Evolutionary conservation across 1,140 invertebrate species (phyloP).

Genomic region (Bombus impatiens): DNA sequence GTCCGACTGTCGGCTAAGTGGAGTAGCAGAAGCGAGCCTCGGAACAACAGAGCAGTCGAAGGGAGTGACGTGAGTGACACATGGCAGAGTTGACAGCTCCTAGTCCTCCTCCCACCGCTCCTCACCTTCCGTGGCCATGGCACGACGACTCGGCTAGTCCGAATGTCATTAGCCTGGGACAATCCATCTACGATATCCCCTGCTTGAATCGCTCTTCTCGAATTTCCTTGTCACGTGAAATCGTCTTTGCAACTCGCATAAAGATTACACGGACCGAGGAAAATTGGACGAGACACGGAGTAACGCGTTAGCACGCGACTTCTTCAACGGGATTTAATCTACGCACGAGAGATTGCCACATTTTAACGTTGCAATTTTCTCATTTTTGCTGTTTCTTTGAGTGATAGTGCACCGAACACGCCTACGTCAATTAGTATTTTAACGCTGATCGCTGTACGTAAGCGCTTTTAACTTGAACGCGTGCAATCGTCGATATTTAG

Average conservation of each 20-base stretch:
- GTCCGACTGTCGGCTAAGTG: constrained; percentile 66
- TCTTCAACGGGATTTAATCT: too few relatives aligned
- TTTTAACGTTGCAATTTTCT: too few relatives aligned
- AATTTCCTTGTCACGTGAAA: constrained; percentile 17
- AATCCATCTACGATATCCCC: constrained; percentile 60
- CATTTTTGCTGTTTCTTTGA: too few relatives aligned
- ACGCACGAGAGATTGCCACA: too few relatives aligned
- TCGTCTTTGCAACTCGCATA: not conserved
- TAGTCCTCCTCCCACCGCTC: constrained; percentile 31
- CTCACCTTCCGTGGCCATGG: not conserved
- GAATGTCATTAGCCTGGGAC: constrained; percentile 65
- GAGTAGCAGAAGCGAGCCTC: constrained; percentile 61
- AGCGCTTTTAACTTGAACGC: too few relatives aligned
- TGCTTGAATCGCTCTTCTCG: constrained; percentile 42
- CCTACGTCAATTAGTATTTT: too few relatives aligned
- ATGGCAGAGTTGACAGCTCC: constrained; percentile 67
- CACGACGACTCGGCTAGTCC: constrained; percentile 29
- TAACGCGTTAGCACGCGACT: not conserved
- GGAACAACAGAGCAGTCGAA: constrained; percentile 64
- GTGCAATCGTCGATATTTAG: too few relatives aligned
- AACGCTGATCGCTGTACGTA: too few relatives aligned
- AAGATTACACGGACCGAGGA: not conserved
- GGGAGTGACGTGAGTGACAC: constrained; percentile 67
- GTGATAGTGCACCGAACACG: accelerated
- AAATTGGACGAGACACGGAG: not conserved